A percentile compares a stretch with the other conserved stretches of the same genome.
Conservation (phyloP, 2,797 vertebrate genomes). For the Onychomys torridus region DNA sequence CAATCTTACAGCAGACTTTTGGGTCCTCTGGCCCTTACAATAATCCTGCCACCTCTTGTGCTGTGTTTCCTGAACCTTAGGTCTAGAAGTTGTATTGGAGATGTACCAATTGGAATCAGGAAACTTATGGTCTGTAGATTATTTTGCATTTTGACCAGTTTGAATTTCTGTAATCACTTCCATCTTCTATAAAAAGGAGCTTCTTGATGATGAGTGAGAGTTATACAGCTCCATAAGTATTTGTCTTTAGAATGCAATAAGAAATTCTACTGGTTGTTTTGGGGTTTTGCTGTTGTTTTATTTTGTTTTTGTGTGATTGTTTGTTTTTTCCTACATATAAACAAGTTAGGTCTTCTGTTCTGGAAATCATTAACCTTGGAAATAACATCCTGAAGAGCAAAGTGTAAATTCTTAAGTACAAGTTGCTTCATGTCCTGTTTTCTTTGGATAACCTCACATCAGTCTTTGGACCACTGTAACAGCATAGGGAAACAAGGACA, state of each 20-base stretch:
- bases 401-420: not conserved
- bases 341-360: slow-evolving; percentile 28
- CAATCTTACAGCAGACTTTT: not conserved
- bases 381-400: slow-evolving; percentile 12
- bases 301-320: not conserved
- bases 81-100: not conserved
- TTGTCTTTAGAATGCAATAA: not conserved
- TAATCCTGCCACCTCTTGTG: too few relatives aligned
- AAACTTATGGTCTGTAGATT: not conserved
- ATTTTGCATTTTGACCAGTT: not conserved
- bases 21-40: not conserved
- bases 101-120: not conserved
- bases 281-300: not conserved
- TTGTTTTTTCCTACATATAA: not conserved
- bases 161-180: not conserved
- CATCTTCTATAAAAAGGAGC: not conserved
- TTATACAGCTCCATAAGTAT: not conserved
- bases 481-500: not conserved
- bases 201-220: not conserved
- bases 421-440: not conserved
- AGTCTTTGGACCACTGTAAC: not conserved
- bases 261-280: not conserved
- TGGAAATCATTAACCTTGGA: slow-evolving; percentile 20
- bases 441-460: not conserved
- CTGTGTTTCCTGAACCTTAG: not conserved